Conservation (phyloP, 1,140 invertebrate genomes). For the Coelopa frigida region DNA sequence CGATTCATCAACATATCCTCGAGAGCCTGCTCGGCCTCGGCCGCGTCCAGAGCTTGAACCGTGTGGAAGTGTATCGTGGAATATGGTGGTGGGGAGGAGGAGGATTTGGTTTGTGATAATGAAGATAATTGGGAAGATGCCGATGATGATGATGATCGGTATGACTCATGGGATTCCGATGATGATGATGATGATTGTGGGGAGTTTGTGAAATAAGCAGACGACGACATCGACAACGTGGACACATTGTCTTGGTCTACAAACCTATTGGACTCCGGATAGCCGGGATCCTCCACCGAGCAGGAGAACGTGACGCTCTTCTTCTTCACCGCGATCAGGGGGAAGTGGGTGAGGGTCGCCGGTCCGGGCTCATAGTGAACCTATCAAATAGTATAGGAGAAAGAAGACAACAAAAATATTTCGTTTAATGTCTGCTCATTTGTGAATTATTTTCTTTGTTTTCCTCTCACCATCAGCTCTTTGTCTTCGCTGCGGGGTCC, state of each 20-base stretch:
- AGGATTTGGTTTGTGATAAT: background rate
- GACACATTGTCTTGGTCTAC: no score
- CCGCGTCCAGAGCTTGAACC: constrained; percentile 31
- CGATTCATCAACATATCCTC: constrained; percentile 31
- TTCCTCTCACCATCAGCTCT: constrained; percentile 49
- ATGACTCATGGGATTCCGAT: background rate
- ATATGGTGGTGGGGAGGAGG: background rate
- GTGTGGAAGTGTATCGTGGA: constrained; percentile 26
- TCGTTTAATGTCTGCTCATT: background rate
- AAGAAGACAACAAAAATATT: background rate
- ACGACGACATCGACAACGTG: no score
- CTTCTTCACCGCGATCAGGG: constrained; percentile 69
- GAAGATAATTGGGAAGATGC: no score
- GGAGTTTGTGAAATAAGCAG: no score
- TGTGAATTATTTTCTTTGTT: background rate
- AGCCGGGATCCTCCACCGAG: constrained; percentile 69
- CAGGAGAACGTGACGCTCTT: constrained; percentile 70
- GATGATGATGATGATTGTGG: background rate
- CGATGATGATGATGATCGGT: constrained; percentile 5
- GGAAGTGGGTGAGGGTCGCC: constrained; percentile 62
- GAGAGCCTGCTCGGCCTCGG: constrained; percentile 34
- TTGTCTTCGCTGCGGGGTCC: constrained; percentile 64
- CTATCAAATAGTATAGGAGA: constrained; percentile 12
- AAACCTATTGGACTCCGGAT: constrained; percentile 59
- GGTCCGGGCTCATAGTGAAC: constrained; percentile 62